A percentile compares a stretch with the other conserved stretches of the same genome.
Conservation (phyloP, 2,797 vertebrate genomes). For the Ciconia nigra region DNA sequence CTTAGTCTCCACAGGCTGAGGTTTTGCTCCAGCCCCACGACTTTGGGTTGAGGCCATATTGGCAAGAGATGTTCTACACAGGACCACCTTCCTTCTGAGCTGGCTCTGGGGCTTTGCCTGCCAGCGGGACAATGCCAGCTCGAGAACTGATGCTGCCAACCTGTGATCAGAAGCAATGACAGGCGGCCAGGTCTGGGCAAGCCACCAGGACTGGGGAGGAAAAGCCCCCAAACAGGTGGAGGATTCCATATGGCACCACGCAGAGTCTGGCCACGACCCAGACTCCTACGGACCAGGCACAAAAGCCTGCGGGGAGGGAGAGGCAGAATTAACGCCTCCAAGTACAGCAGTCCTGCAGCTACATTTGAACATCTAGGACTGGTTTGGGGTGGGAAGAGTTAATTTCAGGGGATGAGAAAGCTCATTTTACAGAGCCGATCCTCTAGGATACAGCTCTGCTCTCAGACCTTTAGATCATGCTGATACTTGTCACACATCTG, state of each 20-base stretch:
- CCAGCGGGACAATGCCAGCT: neutral
- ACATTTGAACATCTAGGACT: neutral
- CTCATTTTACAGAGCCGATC: neutral
- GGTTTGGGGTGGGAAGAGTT: neutral
- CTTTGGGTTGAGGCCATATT: neutral
- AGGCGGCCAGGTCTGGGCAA: constrained; percentile 29
- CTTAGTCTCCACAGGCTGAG: neutral
- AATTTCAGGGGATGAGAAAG: neutral
- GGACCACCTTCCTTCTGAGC: neutral
- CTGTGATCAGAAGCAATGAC: neutral
- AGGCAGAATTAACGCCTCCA: neutral
- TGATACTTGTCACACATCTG: neutral
- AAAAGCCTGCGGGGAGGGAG: neutral
- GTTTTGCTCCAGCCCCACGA: neutral
- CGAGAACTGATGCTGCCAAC: neutral
- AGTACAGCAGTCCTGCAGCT: neutral
- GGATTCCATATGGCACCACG: constrained; percentile 19
- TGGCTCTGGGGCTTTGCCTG: neutral
- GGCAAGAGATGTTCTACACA: neutral
- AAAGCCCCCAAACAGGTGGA: constrained; percentile 27
- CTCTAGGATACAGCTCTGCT: neutral
- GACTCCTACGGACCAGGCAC: neutral
- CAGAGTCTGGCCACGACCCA: neutral
- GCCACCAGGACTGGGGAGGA: constrained; percentile 4
- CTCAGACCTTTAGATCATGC: neutral